Evolutionary conservation across 2,113 vertebrate species (phyloP).

Genomic region (Myiozetetes cayanensis): DNA sequence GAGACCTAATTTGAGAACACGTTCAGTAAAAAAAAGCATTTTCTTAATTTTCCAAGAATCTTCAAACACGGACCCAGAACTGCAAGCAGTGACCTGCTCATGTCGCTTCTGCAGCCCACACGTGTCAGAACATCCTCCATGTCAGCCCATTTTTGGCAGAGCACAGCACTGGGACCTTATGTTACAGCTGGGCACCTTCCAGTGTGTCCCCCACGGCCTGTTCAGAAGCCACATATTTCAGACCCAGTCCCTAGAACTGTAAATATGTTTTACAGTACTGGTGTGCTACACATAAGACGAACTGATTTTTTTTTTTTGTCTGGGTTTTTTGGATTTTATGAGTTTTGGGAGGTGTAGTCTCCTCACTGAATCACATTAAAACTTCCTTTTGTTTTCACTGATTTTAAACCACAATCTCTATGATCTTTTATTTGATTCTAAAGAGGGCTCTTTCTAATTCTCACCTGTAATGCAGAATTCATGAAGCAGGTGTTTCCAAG

Average conservation of each 20-base stretch:
- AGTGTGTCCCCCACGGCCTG: background rate
- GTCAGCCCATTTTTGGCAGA: background rate
- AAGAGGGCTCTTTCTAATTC: background rate
- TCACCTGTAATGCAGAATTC: constrained; percentile 97
- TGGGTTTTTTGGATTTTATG: background rate
- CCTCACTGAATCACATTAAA: background rate
- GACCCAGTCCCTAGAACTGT: background rate
- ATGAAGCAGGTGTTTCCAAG: constrained; percentile 98
- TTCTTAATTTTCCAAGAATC: background rate
- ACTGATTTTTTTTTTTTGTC: background rate
- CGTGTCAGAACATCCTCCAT: background rate
- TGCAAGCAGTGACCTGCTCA: background rate
- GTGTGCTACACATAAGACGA: background rate
- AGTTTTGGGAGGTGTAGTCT: background rate
- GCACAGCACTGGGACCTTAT: background rate
- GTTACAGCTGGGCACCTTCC: background rate
- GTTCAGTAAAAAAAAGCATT: background rate
- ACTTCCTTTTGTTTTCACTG: background rate
- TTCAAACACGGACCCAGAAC: background rate
- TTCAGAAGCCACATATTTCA: background rate
- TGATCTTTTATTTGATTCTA: background rate
- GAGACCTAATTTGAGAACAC: accelerated
- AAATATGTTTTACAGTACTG: background rate
- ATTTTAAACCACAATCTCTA: background rate
- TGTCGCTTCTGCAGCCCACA: background rate